phyloP scores from a whole-genome alignment of 2,888 invertebrate genomes.

The Bhutanitis thaidina region DNA sequence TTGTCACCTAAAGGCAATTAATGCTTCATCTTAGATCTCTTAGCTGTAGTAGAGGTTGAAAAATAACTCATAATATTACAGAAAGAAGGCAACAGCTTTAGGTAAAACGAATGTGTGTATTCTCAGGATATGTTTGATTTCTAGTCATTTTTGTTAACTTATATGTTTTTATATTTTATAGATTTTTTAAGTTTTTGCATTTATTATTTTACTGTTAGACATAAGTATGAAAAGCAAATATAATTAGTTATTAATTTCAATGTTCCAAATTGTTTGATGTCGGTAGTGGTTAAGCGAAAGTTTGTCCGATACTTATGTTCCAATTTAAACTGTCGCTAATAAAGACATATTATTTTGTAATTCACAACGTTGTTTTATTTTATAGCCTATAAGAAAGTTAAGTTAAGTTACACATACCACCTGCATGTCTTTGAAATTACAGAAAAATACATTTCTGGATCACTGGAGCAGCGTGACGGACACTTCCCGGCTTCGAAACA shows the following conservation, averaged over 20 bases:
- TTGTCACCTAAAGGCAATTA: too few relatives aligned
- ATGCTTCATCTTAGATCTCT: too few relatives aligned
- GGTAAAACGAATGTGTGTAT: too few relatives aligned
- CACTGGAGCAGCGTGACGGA: too few relatives aligned
- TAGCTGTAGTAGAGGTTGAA: too few relatives aligned
- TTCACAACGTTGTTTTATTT: slow-evolving; percentile 9
- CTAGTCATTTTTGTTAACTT: slow-evolving; percentile 16
- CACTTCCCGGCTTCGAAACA: too few relatives aligned
- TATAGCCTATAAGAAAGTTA: too few relatives aligned
- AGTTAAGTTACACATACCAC: too few relatives aligned
- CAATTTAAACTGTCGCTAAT: slow-evolving; percentile 5
- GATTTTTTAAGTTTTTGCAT: background rate
- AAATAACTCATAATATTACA: too few relatives aligned
- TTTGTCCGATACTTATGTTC: slow-evolving; percentile 8
- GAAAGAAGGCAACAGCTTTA: too few relatives aligned
- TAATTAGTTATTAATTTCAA: slow-evolving; percentile 6
- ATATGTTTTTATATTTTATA: background rate
- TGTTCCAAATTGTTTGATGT: background rate
- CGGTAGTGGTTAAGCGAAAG: background rate
- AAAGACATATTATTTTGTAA: slow-evolving; percentile 16
- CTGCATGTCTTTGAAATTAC: too few relatives aligned
- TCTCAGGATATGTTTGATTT: background rate
- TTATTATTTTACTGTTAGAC: background rate
- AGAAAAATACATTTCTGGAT: too few relatives aligned
- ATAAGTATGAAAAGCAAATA: background rate